Conservation (phyloP, 2,113 vertebrate genomes). For the Pleuronectes platessa region DNA sequence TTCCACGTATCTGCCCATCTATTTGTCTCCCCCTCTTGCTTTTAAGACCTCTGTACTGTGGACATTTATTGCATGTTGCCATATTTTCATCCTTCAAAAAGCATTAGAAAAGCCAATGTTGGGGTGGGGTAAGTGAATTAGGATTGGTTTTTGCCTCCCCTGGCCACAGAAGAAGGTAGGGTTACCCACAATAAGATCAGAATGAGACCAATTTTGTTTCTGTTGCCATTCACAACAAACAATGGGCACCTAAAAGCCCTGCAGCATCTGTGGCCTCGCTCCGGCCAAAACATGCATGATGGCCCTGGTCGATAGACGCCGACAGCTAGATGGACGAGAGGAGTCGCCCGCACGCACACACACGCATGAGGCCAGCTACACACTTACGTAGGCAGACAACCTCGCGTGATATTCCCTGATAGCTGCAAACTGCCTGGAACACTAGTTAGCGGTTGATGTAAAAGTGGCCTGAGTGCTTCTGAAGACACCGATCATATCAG, state of each 20-base stretch:
- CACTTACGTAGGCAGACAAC: constrained; percentile 48
- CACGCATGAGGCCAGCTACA: constrained; percentile 26
- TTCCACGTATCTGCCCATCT: constrained; percentile 58
- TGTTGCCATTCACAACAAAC: constrained; percentile 88
- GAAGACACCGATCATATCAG: constrained; percentile 84
- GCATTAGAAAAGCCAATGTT: constrained; percentile 82
- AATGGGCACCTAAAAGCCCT: constrained; percentile 86
- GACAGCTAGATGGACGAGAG: constrained; percentile 81
- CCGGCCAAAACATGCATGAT: constrained; percentile 75
- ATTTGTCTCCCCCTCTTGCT: constrained; percentile 63
- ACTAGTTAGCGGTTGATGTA: constrained; percentile 76
- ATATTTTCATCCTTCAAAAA: constrained; percentile 85
- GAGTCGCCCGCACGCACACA: constrained; percentile 48
- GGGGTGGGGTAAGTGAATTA: constrained; percentile 84
- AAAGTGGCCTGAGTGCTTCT: constrained; percentile 83
- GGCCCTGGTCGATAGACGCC: constrained; percentile 82
- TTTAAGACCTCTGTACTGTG: constrained; percentile 73
- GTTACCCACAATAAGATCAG: constrained; percentile 88
- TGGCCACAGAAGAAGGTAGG: constrained; percentile 83
- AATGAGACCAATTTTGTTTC: constrained; percentile 86
- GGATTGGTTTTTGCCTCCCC: constrained; percentile 84
- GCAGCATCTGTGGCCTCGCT: constrained; percentile 82
- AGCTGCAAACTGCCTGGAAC: constrained; percentile 75
- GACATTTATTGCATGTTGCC: constrained; percentile 82
- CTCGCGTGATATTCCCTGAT: constrained; percentile 62